phyloP scores from a whole-genome alignment of 2,113 vertebrate genomes.

The Psettodes erumei region DNA sequence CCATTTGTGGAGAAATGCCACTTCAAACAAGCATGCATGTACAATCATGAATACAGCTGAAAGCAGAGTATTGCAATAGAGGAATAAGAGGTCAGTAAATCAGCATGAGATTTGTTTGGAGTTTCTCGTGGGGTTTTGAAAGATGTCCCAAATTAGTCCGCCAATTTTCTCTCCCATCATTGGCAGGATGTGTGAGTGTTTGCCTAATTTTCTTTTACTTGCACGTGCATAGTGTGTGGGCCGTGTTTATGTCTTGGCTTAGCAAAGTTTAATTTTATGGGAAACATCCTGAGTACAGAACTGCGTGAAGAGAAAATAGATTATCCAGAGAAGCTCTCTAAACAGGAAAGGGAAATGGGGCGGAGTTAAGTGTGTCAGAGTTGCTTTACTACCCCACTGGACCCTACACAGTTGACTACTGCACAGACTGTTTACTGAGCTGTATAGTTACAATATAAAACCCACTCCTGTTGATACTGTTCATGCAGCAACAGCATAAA shows the following conservation, averaged over 20 bases:
- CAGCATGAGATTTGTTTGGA: not conserved
- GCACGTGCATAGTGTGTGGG: conserved; percentile 35
- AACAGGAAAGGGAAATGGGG: conserved; percentile 78
- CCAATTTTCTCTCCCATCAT: conserved; percentile 19
- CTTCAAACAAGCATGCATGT: conserved; percentile 9
- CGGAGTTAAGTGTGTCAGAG: conserved; percentile 70
- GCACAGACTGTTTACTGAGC: conserved; percentile 23
- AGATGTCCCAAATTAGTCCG: conserved; percentile 26
- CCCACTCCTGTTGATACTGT: not conserved
- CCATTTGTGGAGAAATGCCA: conserved; percentile 33
- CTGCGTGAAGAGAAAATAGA: conserved; percentile 68
- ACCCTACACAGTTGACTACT: conserved; percentile 48
- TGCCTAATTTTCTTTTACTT: conserved; percentile 26
- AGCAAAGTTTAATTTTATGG: conserved; percentile 46
- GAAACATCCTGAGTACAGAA: conserved; percentile 72
- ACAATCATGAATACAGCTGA: not conserved
- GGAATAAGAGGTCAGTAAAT: conserved; percentile 1
- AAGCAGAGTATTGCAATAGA: not conserved
- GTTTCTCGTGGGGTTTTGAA: not conserved
- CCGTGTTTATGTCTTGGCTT: conserved; percentile 38
- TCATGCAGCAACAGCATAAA: not conserved
- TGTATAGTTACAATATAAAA: conserved; percentile 22
- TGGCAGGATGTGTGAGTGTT: conserved; percentile 19
- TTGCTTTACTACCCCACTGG: conserved; percentile 55
- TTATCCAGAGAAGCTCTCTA: conserved; percentile 66